Percentiles rank a stretch among this genome's conserved stretches.
phyloP scores from a whole-genome alignment of 1,140 invertebrate species.

The Papilio aristodemus region DNA sequence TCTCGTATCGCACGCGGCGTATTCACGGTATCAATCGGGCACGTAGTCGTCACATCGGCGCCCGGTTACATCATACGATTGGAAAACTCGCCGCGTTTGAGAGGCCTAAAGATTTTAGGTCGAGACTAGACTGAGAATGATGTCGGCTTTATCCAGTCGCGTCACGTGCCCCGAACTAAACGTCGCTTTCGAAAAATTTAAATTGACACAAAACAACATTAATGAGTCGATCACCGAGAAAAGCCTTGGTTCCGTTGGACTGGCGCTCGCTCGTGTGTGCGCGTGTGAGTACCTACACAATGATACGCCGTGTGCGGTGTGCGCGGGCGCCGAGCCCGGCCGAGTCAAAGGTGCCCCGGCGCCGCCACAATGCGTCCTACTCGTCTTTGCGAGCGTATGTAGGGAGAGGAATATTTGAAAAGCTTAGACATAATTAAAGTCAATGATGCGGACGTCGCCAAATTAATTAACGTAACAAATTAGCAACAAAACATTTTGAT shows the following conservation, averaged over 20 bases:
- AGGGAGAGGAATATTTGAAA: conserved; percentile 32
- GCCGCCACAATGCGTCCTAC: conserved; percentile 32
- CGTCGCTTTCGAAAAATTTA: conserved; percentile 70
- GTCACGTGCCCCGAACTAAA: conserved; percentile 56
- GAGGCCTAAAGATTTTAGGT: conserved; percentile 54
- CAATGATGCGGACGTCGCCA: conserved; percentile 16
- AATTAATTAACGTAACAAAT: conserved; percentile 2
- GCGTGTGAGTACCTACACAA: conserved; percentile 48
- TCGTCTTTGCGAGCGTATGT: conserved; percentile 33
- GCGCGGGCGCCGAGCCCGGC: conserved; percentile 51
- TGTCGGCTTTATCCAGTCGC: conserved; percentile 49
- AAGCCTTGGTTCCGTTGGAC: conserved; percentile 45
- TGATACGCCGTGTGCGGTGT: conserved; percentile 48
- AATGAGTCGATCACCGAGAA: conserved; percentile 59
- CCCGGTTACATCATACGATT: conserved; percentile 70
- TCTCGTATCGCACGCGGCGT: conserved; percentile 46
- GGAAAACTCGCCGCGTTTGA: conserved; percentile 66
- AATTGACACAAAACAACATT: conserved; percentile 69
- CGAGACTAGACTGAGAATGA: conserved; percentile 61
- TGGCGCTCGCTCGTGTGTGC: conserved; percentile 43
- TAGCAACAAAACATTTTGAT: conserved; percentile 20
- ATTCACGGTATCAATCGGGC: conserved; percentile 52
- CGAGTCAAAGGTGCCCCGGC: conserved; percentile 68
- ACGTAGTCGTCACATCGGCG: conserved; percentile 59
- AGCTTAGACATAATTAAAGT: conserved; percentile 4